phyloP scores from a whole-genome alignment of 2,797 vertebrate genomes.

The Clarias fuscus region DNA sequence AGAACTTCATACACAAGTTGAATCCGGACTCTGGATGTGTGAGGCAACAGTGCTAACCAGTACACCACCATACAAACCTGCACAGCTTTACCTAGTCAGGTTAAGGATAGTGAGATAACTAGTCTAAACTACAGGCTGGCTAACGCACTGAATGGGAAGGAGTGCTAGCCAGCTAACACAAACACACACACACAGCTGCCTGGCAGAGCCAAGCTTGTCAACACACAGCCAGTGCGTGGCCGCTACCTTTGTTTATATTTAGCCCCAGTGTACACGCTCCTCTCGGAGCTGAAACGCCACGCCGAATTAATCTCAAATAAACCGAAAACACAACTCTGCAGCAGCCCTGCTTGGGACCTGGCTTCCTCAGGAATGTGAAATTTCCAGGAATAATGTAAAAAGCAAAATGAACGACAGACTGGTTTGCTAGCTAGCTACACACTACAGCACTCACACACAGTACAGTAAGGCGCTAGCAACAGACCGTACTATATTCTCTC shows the following conservation, averaged over 20 bases:
- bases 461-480: too few species aligned
- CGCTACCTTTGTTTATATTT: conserved; percentile 52
- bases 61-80: too few species aligned
- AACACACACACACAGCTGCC: not conserved
- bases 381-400: not conserved
- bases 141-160: not conserved
- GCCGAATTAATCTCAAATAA: not conserved
- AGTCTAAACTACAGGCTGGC: not conserved
- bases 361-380: not conserved
- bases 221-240: conserved; percentile 37
- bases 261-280: conserved; percentile 24
- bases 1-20: too few species aligned
- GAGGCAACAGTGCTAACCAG: too few species aligned
- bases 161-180: not conserved
- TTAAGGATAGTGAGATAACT: not conserved
- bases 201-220: conserved; percentile 30
- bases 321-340: not conserved
- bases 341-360: not conserved
- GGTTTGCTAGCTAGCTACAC: conserved; percentile 9
- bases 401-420: conserved; percentile 10
- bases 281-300: not conserved
- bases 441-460: not conserved
- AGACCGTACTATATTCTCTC: too few species aligned
- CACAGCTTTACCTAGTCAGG: not conserved
- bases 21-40: too few species aligned